Evolutionary conservation across 1,140 invertebrate species (phyloP).

Genomic region (Ips nitidus): DNA sequence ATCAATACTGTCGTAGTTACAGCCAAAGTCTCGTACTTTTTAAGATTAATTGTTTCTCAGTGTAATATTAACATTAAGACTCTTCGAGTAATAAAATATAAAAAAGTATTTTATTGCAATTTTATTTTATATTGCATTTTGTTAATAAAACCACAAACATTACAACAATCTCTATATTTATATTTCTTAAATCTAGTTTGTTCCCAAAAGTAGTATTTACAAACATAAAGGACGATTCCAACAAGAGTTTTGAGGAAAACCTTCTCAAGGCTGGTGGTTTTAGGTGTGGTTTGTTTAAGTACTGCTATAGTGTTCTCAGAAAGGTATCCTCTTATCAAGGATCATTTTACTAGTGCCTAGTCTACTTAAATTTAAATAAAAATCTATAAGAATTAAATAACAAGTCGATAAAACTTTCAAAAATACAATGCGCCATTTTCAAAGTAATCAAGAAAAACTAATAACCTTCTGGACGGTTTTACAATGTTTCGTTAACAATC

Average conservation of each 20-base stretch:
- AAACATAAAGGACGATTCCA: constrained; percentile 39
- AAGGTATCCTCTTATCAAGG: background rate
- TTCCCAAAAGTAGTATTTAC: constrained; percentile 44
- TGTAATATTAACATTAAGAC: constrained; percentile 30
- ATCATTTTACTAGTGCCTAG: background rate
- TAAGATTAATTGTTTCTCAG: constrained; percentile 30
- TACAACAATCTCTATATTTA: constrained; percentile 41
- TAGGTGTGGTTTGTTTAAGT: background rate
- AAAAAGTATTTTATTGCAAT: constrained; percentile 3
- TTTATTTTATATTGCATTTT: background rate
- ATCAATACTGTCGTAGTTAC: too few species aligned
- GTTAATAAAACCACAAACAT: background rate
- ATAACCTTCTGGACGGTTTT: constrained; percentile 4
- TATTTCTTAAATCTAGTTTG: constrained; percentile 42
- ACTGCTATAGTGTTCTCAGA: background rate
- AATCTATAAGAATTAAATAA: constrained; percentile 44
- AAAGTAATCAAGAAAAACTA: constrained; percentile 3
- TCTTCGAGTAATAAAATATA: constrained; percentile 33
- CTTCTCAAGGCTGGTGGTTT: constrained; percentile 11
- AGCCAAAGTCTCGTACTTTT: background rate
- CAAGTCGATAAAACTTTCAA: constrained; percentile 44
- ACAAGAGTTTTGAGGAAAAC: constrained; percentile 20
- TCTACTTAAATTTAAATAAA: constrained; percentile 30
- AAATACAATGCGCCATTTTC: constrained; percentile 32
- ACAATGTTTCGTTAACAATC: too few species aligned